Conservation (phyloP, 1,140 invertebrate genomes). For the Leptinotarsa undecemlineata region DNA sequence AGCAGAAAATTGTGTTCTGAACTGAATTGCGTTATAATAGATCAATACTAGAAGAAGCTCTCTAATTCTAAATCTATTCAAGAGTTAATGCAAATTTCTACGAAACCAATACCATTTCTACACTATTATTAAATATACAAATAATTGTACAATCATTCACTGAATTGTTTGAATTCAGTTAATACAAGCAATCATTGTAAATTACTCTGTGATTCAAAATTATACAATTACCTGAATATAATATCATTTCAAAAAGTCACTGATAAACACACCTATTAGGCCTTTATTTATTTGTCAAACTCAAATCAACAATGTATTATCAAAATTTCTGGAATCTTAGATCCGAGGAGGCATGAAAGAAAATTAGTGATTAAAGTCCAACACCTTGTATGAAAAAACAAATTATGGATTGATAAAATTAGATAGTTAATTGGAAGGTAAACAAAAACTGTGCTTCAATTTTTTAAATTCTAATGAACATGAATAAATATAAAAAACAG, state of each 20-base stretch:
- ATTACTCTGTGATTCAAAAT: constrained; percentile 18
- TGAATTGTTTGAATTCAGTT: too few species aligned
- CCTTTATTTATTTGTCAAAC: constrained; percentile 27
- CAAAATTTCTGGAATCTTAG: constrained; percentile 54
- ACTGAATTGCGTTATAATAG: neutral
- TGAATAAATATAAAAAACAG: neutral
- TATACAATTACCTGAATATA: constrained; percentile 1
- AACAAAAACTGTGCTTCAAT: neutral
- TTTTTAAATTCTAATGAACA: neutral
- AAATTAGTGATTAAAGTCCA: constrained; percentile 35
- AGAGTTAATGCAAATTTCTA: neutral
- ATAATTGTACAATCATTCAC: neutral
- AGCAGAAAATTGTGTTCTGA: neutral
- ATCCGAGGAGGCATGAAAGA: constrained; percentile 51
- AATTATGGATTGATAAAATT: neutral
- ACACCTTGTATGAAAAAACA: constrained; percentile 2
- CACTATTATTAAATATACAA: neutral
- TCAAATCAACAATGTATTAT: constrained; percentile 54
- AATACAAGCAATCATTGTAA: neutral
- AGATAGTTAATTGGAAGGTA: constrained; percentile 9
- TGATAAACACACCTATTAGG: constrained; percentile 36
- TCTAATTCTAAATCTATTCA: neutral
- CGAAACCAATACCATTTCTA: neutral
- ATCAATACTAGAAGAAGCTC: neutral
- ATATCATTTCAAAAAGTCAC: constrained; percentile 1